Evolutionary conservation across 2,797 vertebrate genomes (phyloP).

Genomic region (Cheirogaleus major): DNA sequence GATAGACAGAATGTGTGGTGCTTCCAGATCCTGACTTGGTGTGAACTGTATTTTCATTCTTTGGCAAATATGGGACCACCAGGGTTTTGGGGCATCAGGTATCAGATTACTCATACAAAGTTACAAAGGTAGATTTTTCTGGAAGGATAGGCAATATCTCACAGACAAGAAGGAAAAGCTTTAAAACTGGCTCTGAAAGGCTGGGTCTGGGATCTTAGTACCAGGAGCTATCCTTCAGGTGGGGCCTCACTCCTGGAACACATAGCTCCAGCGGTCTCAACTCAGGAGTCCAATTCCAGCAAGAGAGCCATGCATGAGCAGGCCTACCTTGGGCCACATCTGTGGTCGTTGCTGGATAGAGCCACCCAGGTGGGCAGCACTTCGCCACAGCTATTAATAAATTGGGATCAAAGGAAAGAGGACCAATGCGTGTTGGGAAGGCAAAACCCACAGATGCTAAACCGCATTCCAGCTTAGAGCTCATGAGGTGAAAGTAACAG

Average conservation of each 20-base stretch:
- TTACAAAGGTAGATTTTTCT: slow-evolving; percentile 8
- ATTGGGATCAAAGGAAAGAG: neutral
- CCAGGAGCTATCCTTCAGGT: neutral
- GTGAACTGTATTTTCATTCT: neutral
- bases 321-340: neutral
- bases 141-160: neutral
- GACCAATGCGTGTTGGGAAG: neutral
- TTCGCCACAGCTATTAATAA: neutral
- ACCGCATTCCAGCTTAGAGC: neutral
- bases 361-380: neutral
- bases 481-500: neutral
- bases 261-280: neutral
- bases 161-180: neutral
- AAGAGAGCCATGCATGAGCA: neutral
- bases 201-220: neutral
- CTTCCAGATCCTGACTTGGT: neutral
- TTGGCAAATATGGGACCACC: neutral
- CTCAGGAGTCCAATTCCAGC: neutral
- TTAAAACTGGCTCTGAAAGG: neutral
- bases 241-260: neutral
- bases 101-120: neutral
- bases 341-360: neutral
- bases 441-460: neutral
- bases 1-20: neutral
- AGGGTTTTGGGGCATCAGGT: neutral